Percentiles rank a stretch among this genome's conserved stretches.
Conservation (phyloP, 2,797 vertebrate species). For the Cyprinodon diabolis region DNA sequence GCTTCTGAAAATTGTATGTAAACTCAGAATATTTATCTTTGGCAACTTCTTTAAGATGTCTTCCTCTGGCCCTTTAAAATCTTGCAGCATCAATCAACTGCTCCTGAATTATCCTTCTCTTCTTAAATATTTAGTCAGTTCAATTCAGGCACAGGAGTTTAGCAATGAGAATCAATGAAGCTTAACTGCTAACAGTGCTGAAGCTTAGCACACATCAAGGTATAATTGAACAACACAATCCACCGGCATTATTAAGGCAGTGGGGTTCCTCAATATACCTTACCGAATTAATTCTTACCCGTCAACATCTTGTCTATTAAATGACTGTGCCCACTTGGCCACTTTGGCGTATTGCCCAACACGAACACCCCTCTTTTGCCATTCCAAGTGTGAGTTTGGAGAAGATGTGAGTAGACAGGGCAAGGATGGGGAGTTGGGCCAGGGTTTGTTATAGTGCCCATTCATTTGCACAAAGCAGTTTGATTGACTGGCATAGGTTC, state of each 20-base stretch:
- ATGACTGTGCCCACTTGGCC: conserved; percentile 36
- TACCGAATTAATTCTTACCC: conserved; percentile 32
- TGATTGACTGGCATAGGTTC: conserved; percentile 64
- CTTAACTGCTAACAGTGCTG: conserved; percentile 56
- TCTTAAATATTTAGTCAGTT: conserved; percentile 33
- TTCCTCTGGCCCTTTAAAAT: conserved; percentile 39
- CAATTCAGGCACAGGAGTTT: conserved; percentile 49
- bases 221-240: conserved; percentile 52
- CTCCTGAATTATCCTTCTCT: conserved; percentile 16
- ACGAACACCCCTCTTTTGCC: conserved; percentile 25
- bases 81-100: conserved; percentile 37
- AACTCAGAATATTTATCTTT: conserved; percentile 18
- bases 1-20: background rate
- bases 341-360: conserved; percentile 50
- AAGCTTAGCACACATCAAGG: conserved; percentile 50
- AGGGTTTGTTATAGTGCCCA: conserved; percentile 29
- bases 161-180: conserved; percentile 56
- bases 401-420: conserved; percentile 9
- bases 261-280: conserved; percentile 32
- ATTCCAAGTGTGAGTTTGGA: conserved; percentile 34
- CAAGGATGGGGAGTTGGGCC: background rate
- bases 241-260: conserved; percentile 43
- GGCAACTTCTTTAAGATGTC: conserved; percentile 35
- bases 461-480: conserved; percentile 43
- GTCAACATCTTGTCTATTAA: conserved; percentile 35